Evolutionary conservation across 2,888 invertebrate species (phyloP).

Genomic region (Rhogogaster chlorosoma): DNA sequence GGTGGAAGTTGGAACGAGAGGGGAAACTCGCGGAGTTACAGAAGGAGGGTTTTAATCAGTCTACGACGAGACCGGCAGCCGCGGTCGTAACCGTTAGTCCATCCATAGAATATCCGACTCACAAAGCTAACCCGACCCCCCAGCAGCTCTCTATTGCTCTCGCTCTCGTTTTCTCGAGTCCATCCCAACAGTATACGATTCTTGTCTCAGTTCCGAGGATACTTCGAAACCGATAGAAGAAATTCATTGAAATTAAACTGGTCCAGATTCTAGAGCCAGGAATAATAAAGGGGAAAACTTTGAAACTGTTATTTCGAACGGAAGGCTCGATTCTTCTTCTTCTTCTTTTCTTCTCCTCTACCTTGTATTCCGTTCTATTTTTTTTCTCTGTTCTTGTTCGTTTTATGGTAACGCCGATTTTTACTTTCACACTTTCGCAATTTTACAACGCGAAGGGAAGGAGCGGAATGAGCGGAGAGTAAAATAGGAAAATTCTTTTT

Average conservation of each 20-base stretch:
- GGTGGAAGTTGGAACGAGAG: constrained; percentile 35
- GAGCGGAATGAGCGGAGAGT: background rate
- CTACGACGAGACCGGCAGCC: constrained; percentile 30
- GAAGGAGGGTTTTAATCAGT: constrained; percentile 59
- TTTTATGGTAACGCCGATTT: background rate
- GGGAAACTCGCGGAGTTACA: constrained; percentile 10
- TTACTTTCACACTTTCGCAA: background rate
- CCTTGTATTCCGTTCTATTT: constrained; percentile 15
- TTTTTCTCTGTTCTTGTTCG: background rate
- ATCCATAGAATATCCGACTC: constrained; percentile 30
- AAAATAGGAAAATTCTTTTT: background rate
- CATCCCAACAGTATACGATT: background rate
- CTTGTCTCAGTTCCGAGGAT: constrained; percentile 32
- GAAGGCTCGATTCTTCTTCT: background rate
- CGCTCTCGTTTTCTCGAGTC: background rate
- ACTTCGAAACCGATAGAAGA: constrained; percentile 54
- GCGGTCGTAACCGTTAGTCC: background rate
- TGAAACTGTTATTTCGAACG: background rate
- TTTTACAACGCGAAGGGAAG: background rate
- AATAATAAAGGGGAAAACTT: constrained; percentile 5
- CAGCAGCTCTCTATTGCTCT: background rate
- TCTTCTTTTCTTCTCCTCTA: background rate
- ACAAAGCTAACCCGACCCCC: background rate
- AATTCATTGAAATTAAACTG: constrained; percentile 58
- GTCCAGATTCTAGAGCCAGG: constrained; percentile 15